These are phyloP conservation scores for Delia radicum DNA, from an alignment of 1,140 invertebrate species.

Conservation along the genomic window DNA sequence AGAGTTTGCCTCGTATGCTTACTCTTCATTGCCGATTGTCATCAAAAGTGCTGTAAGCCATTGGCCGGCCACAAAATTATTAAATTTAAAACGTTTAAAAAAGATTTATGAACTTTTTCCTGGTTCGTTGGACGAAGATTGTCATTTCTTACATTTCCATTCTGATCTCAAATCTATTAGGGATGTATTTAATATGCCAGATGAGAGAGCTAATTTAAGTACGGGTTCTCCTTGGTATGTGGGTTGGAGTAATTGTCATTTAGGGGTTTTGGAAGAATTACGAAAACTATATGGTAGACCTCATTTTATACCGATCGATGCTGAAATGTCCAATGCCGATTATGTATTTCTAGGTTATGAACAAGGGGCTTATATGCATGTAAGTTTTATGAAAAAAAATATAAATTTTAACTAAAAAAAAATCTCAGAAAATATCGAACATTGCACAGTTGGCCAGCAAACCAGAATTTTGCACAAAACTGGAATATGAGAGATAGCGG, in stretches of 20 bases:
- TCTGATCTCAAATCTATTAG: conserved; percentile 76
- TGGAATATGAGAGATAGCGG: no score
- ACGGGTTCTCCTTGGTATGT: conserved; percentile 80
- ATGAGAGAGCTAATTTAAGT: conserved; percentile 64
- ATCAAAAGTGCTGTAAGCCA: conserved; percentile 73
- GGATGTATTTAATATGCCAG: conserved; percentile 78
- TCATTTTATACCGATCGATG: conserved; percentile 83
- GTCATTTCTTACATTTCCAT: conserved; percentile 89
- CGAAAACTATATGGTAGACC: conserved; percentile 76
- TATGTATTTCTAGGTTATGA: conserved; percentile 94
- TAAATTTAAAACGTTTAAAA: conserved; percentile 77
- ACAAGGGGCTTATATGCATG: conserved; percentile 90
- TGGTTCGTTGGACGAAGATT: conserved; percentile 72
- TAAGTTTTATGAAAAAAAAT: conserved; percentile 58
- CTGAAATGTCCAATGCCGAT: conserved; percentile 86
- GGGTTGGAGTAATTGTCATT: conserved; percentile 91
- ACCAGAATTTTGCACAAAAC: no score
- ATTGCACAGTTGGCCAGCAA: no score
- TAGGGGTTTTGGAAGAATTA: conserved; percentile 71
- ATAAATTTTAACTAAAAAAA: conserved; percentile 51
- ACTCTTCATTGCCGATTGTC: conserved; percentile 78
- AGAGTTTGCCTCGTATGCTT: conserved; percentile 71
- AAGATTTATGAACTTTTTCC: conserved; percentile 68
- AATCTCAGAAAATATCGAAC: conserved; percentile 57
- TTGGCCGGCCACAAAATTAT: conserved; percentile 74